Evolutionary conservation across 2,113 vertebrate genomes (phyloP).

Genomic region (Oryzias celebensis): DNA sequence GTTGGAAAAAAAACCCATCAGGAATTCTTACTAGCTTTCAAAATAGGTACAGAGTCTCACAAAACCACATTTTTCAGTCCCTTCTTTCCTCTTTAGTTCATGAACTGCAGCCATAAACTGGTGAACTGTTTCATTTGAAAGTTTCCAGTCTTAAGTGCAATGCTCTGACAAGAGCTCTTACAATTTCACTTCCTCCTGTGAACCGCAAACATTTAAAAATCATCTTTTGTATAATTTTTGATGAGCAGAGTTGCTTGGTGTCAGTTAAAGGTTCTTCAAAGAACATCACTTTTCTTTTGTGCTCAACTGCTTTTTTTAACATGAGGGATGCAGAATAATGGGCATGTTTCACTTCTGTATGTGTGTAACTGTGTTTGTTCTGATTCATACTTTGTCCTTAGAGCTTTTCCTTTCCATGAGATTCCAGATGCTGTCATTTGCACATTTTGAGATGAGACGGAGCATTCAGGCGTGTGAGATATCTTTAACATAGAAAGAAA

Average conservation of each 20-base stretch:
- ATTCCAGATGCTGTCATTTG: slow-evolving; percentile 64
- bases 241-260: background rate
- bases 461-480: slow-evolving; percentile 60
- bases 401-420: slow-evolving; percentile 47
- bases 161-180: too few species aligned
- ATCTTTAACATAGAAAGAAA: slow-evolving; percentile 37
- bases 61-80: too few species aligned
- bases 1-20: background rate
- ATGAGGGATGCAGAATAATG: too few species aligned
- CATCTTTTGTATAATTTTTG: too few species aligned
- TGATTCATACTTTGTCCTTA: slow-evolving; percentile 39
- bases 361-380: slow-evolving; percentile 23
- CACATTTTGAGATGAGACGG: slow-evolving; percentile 52
- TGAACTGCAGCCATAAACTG: too few species aligned
- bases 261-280: slow-evolving; percentile 38
- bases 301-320: background rate
- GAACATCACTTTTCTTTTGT: slow-evolving; percentile 27
- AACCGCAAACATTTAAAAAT: too few species aligned
- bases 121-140: too few species aligned
- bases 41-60: too few species aligned
- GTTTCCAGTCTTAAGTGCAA: too few species aligned
- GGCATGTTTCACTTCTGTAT: slow-evolving; percentile 14
- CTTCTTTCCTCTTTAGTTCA: too few species aligned
- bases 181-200: too few species aligned
- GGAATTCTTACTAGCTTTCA: too few species aligned